Evolutionary conservation across 1,140 invertebrate species (phyloP), one percentile per base, ranked within the genome.

Genomic region (Macrocentrus cingulum): DNA sequence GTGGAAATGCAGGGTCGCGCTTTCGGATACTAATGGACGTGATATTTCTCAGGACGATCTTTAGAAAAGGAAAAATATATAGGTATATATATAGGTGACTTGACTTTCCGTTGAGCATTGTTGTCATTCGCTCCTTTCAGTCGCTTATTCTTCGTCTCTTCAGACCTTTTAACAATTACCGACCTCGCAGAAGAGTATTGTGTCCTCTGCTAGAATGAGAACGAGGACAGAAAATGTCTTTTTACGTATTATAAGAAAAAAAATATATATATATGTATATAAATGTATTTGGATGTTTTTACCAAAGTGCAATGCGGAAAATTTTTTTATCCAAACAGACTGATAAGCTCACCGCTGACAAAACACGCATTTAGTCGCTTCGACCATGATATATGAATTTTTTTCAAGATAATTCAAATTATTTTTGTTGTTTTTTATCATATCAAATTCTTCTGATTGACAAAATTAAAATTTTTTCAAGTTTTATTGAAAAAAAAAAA

Each of bases 101-200:
- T 18, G 20, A 22, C 22, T 37, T 51, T 39, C 32, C 41, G 41
- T 13, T 25, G 16, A 18, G 41, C 18, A 42, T 54, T 54, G 41
- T 54, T 45, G 41, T 45, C 41, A 42, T 44, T 51, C 25, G 9
- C 15, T 51, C 41, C 32, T 29, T 54, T 54, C 52, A 54, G 39
- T 29, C 39, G 41, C 41, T 54, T 51, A 51, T 51, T 34, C 34
- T 34, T 8, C 13, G 34, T n/a, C 11, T 54, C 39, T 42, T 16
- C 16, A 32, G n/a, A 46, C 15, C 29, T 46, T 39, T 56, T 18
- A 32, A 56, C 53, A 56, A 56, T 56, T 45, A 52, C 36, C 46
- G 29, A 34, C 23, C 46, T 49, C 25, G 15, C 11, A 13, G 8
- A 29, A 8, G 36, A 3, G 36, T 39, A 32, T 29, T 29, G 25